phyloP scores from a whole-genome alignment of 2,113 vertebrate species.

The Sphyrna mokarran region DNA sequence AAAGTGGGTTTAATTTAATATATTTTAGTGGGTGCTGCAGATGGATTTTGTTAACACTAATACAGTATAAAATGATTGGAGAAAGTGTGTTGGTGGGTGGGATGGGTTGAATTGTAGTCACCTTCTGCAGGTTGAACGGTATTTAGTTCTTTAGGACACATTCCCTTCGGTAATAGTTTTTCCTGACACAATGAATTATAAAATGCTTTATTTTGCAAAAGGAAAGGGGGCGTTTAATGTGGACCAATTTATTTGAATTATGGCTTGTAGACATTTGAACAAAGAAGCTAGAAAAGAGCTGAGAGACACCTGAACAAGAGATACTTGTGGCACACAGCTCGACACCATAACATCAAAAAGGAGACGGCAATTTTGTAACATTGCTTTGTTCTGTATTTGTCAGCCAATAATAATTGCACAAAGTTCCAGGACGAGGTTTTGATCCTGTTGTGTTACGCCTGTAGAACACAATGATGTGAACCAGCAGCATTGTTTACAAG shows the following conservation, averaged over 20 bases:
- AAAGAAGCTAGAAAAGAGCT: background rate
- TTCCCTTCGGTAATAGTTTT: background rate
- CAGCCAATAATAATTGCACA: slow-evolving; percentile 10
- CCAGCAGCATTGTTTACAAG: background rate
- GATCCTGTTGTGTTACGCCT: background rate
- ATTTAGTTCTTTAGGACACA: slow-evolving; percentile 17
- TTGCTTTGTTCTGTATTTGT: background rate
- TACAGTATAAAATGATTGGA: background rate
- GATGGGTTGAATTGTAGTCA: background rate
- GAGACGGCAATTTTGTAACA: background rate
- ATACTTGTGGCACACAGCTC: background rate
- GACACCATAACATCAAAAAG: background rate
- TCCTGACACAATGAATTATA: slow-evolving; percentile 18
- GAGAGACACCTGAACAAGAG: background rate
- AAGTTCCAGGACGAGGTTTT: background rate
- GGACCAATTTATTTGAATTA: slow-evolving; percentile 26
- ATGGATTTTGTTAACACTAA: background rate
- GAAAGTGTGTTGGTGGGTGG: background rate
- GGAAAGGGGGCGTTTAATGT: slow-evolving; percentile 13
- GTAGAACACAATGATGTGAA: background rate
- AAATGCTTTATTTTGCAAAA: slow-evolving; percentile 19
- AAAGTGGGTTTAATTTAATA: background rate
- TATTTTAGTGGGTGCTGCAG: background rate
- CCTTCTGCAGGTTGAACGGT: background rate
- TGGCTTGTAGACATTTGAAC: slow-evolving; percentile 32